Base-by-base conservation (phyloP, 2,888 invertebrate genomes). In the Thereva unica region DNA sequence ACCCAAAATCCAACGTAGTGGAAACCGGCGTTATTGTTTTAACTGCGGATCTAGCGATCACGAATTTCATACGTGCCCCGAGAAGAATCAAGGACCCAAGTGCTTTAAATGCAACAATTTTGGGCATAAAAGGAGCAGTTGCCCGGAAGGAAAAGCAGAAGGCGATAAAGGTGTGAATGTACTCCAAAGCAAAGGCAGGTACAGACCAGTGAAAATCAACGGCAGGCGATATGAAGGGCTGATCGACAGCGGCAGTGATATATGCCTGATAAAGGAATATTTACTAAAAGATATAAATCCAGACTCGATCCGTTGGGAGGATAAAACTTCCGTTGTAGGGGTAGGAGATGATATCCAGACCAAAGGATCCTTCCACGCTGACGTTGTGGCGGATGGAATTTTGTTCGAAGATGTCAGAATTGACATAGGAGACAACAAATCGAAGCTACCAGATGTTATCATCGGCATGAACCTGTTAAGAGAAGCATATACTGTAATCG, bases 31-130 rank as follows among this genome's bases (percentile, higher is more conserved):
- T n/a, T n/a, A n/a, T n/a, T n/a, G n/a, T n/a, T n/a, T 64, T 50
- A 69, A 69, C 52, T 71, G 67, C 35, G 70, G 69, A 47, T 40
- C 57, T 49, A 53, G n/a, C 49, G 68, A 64, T 12, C 68, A 72
- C 59, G 52, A 61, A 50, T 69, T 69, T 45, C 64, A 71, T 9
- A 65, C 66, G 45, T 68, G 65, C 67, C 68, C 54, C 34, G 64
- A 71, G 4, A 74, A 71, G 34, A 54, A 68, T 10, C 75, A 72
- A 49, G 74, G 73, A 23, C 63, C 71, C 6, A 75, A 76, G 70
- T 76, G 75, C 54, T 76, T 75, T 50, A 69, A 54, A 55, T 75
- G 74, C 64, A 67, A 73, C 8, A 67, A 72, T 7, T 75, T 71
- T 69, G 74, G 75, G 4, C 74, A 76, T 63, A 73, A 70, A 38